Evolutionary conservation across 2,797 vertebrate genomes (phyloP).

Genomic region (Chelonia mydas): DNA sequence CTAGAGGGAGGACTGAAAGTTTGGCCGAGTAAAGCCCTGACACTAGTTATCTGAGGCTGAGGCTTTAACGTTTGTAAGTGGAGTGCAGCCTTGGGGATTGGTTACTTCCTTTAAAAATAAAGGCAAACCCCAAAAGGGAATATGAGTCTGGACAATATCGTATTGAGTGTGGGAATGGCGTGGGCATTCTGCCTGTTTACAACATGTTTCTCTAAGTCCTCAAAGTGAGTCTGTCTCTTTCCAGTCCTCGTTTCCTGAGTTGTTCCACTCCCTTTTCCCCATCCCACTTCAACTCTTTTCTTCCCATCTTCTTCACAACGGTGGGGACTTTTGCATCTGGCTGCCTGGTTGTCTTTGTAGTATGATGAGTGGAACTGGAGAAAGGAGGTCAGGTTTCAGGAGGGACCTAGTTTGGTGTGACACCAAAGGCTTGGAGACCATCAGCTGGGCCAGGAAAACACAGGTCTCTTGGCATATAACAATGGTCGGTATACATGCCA

Average conservation of each 20-base stretch:
- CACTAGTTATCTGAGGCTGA: conserved; percentile 30
- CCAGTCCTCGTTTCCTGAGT: conserved; percentile 44
- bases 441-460: background rate
- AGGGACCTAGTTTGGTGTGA: background rate
- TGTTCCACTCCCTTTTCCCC: conserved; percentile 12
- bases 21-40: conserved; percentile 15
- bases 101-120: conserved; percentile 70
- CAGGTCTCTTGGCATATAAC: background rate
- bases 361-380: background rate
- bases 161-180: conserved; percentile 65
- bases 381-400: background rate
- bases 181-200: conserved; percentile 64
- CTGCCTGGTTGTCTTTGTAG: background rate
- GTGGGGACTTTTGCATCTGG: background rate
- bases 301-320: background rate
- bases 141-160: conserved; percentile 27
- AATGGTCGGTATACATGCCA: background rate
- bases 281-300: conserved; percentile 41
- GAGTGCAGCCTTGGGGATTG: conserved; percentile 42
- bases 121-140: conserved; percentile 42
- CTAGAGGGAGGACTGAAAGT: conserved; percentile 47
- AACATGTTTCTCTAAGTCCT: conserved; percentile 60
- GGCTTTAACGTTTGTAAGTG: conserved; percentile 59
- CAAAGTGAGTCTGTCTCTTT: conserved; percentile 40
- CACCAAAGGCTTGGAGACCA: background rate